These are phyloP conservation scores for Siniperca knerii DNA, from an alignment of 2,113 vertebrate genomes.

Conservation along the genomic window DNA sequence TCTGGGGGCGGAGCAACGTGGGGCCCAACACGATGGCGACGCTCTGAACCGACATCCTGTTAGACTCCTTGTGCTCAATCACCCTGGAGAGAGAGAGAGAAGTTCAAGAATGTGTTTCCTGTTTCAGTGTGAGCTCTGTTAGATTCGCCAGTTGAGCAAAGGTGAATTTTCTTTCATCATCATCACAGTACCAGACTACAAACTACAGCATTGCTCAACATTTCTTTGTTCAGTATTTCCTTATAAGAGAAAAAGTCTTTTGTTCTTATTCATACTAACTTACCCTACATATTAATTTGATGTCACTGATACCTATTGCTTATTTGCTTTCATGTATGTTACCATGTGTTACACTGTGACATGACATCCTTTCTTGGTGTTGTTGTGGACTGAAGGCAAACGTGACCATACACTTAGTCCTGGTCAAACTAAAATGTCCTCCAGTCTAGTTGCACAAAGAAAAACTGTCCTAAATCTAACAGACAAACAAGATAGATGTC, in stretches of 20 bases:
- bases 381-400: neutral
- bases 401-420: neutral
- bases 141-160: too few relatives aligned
- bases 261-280: conserved; percentile 81
- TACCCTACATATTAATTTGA: too few relatives aligned
- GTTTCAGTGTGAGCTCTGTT: too few relatives aligned
- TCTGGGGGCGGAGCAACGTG: conserved; percentile 90
- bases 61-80: conserved; percentile 85
- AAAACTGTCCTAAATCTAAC: too few relatives aligned
- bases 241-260: conserved; percentile 42
- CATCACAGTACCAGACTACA: neutral
- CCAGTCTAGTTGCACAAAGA: too few relatives aligned
- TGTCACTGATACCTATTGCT: conserved; percentile 48
- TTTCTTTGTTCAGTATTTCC: neutral
- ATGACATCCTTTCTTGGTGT: conserved; percentile 3
- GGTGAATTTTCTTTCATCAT: neutral
- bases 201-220: neutral
- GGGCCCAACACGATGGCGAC: conserved; percentile 95
- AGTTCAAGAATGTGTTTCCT: neutral
- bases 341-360: conserved; percentile 83
- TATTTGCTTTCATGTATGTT: conserved; percentile 82
- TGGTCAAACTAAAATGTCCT: too few relatives aligned
- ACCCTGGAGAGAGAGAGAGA: conserved; percentile 81
- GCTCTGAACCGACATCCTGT: conserved; percentile 95
- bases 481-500: too few relatives aligned